Conservation (phyloP, 92 coral and sea anemone species). For the Porites cylindrica region DNA sequence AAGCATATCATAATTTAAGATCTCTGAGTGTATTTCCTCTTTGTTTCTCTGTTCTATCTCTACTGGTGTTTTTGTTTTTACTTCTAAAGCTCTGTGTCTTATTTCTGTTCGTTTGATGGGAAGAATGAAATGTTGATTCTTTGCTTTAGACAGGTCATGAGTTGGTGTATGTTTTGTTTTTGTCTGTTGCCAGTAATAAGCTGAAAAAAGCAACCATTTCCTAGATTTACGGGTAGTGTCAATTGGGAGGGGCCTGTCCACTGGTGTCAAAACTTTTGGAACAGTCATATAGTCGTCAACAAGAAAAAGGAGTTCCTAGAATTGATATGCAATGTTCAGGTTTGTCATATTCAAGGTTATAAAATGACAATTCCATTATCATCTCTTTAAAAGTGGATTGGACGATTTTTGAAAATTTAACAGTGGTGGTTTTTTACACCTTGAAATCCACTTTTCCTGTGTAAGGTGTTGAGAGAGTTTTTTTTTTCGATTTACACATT, state of each 20-base stretch:
- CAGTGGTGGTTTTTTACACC: too few species aligned
- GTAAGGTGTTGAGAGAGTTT: too few species aligned
- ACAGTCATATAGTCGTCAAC: too few species aligned
- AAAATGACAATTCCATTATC: too few species aligned
- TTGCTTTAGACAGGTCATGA: neutral
- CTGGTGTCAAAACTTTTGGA: too few species aligned
- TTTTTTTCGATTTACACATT: too few species aligned
- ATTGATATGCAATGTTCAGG: too few species aligned
- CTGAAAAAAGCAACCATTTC: slow-evolving; percentile 1
- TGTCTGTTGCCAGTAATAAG: slow-evolving; percentile 4
- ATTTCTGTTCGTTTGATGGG: neutral
- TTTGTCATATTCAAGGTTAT: too few species aligned
- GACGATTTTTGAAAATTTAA: too few species aligned
- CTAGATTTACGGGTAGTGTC: neutral
- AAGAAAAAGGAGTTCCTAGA: too few species aligned
- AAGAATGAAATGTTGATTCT: neutral
- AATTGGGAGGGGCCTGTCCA: neutral
- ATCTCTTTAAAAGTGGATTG: too few species aligned
- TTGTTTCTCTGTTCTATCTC: slow-evolving; percentile 9
- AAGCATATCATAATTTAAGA: neutral
- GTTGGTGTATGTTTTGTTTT: neutral
- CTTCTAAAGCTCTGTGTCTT: slow-evolving; percentile 21
- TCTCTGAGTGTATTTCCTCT: neutral
- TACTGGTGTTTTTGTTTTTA: neutral
- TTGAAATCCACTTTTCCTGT: too few species aligned